phyloP scores from a whole-genome alignment of 2,888 invertebrate genomes.

The Drosophila picticornis region DNA sequence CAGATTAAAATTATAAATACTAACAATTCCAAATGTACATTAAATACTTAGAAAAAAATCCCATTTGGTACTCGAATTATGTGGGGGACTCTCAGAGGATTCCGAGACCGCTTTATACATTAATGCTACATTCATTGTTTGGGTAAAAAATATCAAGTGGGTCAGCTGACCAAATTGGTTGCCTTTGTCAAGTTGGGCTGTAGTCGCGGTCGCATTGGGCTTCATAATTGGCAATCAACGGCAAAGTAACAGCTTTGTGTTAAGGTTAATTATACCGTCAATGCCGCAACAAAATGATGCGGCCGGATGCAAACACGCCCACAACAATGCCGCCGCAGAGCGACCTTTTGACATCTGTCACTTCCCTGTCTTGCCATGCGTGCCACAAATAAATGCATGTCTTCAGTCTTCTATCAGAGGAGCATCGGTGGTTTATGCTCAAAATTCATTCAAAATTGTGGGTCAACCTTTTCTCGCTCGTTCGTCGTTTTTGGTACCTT shows the following conservation, averaged over 20 bases:
- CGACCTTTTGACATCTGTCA: conserved; percentile 16
- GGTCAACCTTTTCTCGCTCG: conserved; percentile 14
- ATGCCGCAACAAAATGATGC: conserved; percentile 53
- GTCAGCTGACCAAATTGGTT: conserved; percentile 8
- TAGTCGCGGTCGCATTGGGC: conserved; percentile 65
- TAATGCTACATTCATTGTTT: neutral
- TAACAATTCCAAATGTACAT: neutral
- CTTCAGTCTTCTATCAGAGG: neutral
- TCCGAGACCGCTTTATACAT: neutral
- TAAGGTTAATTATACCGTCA: conserved; percentile 67
- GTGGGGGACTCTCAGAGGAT: neutral
- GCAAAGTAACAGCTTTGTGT: conserved; percentile 64
- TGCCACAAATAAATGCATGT: conserved; percentile 13
- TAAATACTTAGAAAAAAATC: neutral
- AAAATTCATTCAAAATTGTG: conserved; percentile 16
- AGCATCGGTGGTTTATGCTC: neutral
- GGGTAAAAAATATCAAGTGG: neutral
- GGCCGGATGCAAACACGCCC: conserved; percentile 16
- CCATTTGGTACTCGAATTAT: neutral
- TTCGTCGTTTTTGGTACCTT: conserved; percentile 14
- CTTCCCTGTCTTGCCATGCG: too few species aligned
- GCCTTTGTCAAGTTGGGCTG: conserved; percentile 13
- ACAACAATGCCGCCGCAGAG: neutral
- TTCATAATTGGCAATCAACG: conserved; percentile 75
- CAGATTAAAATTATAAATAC: too few species aligned